Percentiles rank a stretch among this genome's conserved stretches.
Conservation (phyloP, 2,888 invertebrate genomes). For the Neoascia interrupta region DNA sequence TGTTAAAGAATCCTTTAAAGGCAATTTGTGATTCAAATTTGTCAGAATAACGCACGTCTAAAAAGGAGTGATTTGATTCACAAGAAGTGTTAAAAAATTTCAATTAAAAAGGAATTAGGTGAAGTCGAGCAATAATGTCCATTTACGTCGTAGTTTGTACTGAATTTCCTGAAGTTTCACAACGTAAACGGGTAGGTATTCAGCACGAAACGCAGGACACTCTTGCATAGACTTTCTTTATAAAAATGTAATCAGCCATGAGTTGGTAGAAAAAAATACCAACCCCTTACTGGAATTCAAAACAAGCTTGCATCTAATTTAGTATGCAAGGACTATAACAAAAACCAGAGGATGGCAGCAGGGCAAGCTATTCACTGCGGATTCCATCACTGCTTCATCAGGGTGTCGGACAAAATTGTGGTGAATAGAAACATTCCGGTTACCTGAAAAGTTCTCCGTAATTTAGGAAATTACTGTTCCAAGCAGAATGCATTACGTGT, state of each 20-base stretch:
- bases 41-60: too few relatives aligned
- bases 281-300: conserved; percentile 6
- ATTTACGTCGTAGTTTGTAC: too few relatives aligned
- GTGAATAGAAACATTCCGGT: too few relatives aligned
- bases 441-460: too few relatives aligned
- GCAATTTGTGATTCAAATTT: conserved; percentile 28
- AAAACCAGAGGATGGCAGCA: conserved; percentile 28
- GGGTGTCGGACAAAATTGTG: too few relatives aligned
- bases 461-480: too few relatives aligned
- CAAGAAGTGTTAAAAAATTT: conserved; percentile 26
- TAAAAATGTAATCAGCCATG: conserved; percentile 38
- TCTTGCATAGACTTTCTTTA: conserved; percentile 17
- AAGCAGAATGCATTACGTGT: too few relatives aligned
- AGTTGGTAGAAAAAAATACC: conserved; percentile 13
- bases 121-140: too few relatives aligned
- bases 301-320: conserved; percentile 46
- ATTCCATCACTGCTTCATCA: conserved; percentile 58
- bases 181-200: conserved; percentile 20
- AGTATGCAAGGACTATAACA: conserved; percentile 54
- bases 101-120: too few relatives aligned
- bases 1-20: too few relatives aligned
- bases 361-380: conserved; percentile 55
- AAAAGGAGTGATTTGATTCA: too few relatives aligned
- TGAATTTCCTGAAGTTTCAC: too few relatives aligned
- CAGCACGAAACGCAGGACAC: not conserved